Evolutionary conservation across 2,797 vertebrate species (phyloP), one percentile per base, ranked within the genome.

Genomic region (Eulemur albifrons): DNA sequence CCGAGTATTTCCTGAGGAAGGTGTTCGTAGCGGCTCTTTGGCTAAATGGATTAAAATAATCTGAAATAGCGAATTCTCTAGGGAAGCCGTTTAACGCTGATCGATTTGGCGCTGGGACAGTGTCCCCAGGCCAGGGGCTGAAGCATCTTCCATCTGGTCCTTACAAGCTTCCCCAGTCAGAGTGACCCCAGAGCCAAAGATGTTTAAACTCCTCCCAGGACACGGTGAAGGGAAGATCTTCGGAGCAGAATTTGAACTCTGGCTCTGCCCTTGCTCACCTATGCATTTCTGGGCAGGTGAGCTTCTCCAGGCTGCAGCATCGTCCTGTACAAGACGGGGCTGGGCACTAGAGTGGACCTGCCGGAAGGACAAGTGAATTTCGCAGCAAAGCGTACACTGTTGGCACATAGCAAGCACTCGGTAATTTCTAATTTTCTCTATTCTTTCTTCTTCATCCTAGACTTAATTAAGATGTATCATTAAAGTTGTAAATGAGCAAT

Each of bases 401-500:
- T 67, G 93, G 52, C 79, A 93, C 85, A 86, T 91, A 88, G 87
- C 91, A 95, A 93, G 70, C 65, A n/a, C 76, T 89, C 89, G 67
- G 61, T 96, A 88, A 96, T 97, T 95, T 95, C 90, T 96, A 82
- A 96, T 96, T 94, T 95, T 92, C 93, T 91, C 75, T 57, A 40
- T 94, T 97, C 96, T 97, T 93, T 91, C 90, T 86, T 95, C 83
- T 81, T 76, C 82, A 91, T 88, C 76, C 57, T 67, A 69, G 95
- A 54, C 94, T 94, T 97, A 93, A 96, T 93, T 96, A 89, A 97
- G 86, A 93, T 1, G 3, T 92, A 84, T 61, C 9, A 0, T 77
- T 0, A 4, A 83, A 84, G 75, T 96, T 50, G 38, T 94, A 93
- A 95, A 91, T 94, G 93, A 97, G 79, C 59, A 81, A 57, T 77